Evolutionary conservation across 2,888 invertebrate species (phyloP), one percentile per base, ranked within the genome.

Genomic region (Hirtodrosophila trivittata): DNA sequence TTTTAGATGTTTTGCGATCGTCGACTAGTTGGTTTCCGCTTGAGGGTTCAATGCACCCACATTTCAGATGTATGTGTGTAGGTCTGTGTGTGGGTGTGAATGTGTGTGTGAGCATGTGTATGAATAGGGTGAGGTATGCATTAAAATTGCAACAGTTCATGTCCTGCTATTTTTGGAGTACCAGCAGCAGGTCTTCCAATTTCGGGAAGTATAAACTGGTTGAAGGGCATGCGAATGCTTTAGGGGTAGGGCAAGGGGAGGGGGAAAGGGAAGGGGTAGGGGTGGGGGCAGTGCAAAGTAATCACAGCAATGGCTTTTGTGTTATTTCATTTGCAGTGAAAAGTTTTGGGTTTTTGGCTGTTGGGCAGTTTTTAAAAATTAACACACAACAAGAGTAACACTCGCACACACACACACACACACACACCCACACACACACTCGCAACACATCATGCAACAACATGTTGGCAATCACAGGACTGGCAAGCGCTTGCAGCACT

Each of bases 361-460:
- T 63, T 75, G 77, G 80, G 81, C 80, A 81, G 73, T 81, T 77
- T 81, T 81, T 81, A 81, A 81, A 81, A 81, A 81, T 81, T 81
- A 81, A 81, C 80, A 81, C 81, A 69, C 70, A 57, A 68, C 72
- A 71, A 59, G 62, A 58, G 55, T 30, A 38, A 46, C 43, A 55
- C 55, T 38, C 35, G 38, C 56, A 56, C 10, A 30, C 37, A 38
- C 35, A 33, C 43, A 35, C 51, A 16, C 18, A 28, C 37, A 47
- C 62, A 43, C 47, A 39, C 30, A 46, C 65, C 58, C 67, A 67
- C 54, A 49, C 59, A 32, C 51, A 52, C 33, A 21, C 13, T 43
- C 39, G 37, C 49, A 58, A 42, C 21, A 26, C 16, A 28, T 38
- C 58, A 42, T 50, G 54, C 52, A 62, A 75, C 72, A 74, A 75